Conservation (phyloP, 1,140 invertebrate species). For the Halesus radiatus region DNA sequence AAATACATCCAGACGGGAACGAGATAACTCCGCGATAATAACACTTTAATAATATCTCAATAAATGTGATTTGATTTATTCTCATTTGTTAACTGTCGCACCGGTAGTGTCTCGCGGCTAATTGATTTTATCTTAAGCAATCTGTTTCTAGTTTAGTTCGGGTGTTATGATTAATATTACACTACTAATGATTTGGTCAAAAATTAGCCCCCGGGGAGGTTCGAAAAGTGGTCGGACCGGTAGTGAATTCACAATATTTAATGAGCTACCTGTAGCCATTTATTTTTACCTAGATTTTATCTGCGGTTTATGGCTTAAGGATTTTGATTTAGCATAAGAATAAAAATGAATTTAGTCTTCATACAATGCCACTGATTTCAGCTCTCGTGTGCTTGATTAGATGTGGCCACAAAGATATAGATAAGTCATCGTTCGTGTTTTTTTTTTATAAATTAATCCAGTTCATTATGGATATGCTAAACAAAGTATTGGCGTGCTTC, state of each 20-base stretch:
- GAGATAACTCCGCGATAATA: slow-evolving; percentile 21
- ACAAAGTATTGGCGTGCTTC: no score
- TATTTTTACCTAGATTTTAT: slow-evolving; percentile 30
- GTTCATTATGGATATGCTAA: no score
- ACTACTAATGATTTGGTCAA: slow-evolving; percentile 42
- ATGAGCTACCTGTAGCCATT: slow-evolving; percentile 29
- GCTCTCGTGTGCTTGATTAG: not conserved
- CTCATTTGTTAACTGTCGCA: not conserved
- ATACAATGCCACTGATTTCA: slow-evolving; percentile 7
- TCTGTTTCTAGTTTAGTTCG: slow-evolving; percentile 39
- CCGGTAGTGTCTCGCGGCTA: slow-evolving; percentile 40
- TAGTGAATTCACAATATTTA: slow-evolving; percentile 32
- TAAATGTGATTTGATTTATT: slow-evolving; percentile 38
- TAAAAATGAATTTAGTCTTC: slow-evolving; percentile 13
- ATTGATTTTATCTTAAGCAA: slow-evolving; percentile 49
- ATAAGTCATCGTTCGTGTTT: no score
- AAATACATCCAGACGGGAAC: slow-evolving; percentile 18
- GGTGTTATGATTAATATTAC: slow-evolving; percentile 54
- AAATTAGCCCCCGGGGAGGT: slow-evolving; percentile 39
- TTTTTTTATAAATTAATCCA: no score
- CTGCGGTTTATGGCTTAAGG: slow-evolving; percentile 16
- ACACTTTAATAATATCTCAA: slow-evolving; percentile 47
- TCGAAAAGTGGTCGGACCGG: slow-evolving; percentile 14
- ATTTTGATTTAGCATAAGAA: slow-evolving; percentile 19
- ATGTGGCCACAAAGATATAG: no score